phyloP scores from a whole-genome alignment of 2,797 vertebrate species.

The Peromyscus melanophrys region DNA sequence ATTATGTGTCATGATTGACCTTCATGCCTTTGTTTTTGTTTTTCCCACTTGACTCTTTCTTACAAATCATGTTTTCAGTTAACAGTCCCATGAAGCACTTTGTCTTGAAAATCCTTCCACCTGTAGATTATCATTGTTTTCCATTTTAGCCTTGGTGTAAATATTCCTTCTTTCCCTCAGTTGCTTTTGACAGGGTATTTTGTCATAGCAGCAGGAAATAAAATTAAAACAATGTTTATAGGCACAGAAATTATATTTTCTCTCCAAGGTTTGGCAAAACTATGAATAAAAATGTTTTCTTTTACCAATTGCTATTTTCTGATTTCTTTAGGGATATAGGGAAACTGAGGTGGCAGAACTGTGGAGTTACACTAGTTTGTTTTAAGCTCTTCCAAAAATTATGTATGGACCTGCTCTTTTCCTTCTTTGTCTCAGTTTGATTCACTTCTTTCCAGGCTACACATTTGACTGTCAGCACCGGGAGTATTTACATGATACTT shows the following conservation, averaged over 20 bases:
- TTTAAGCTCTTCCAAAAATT: conserved; percentile 9
- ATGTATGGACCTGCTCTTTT: neutral
- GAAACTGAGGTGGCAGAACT: neutral
- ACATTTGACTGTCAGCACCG: neutral
- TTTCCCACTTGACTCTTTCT: conserved; percentile 24
- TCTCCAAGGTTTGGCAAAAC: neutral
- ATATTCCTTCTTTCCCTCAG: neutral
- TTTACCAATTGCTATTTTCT: neutral
- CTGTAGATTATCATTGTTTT: neutral
- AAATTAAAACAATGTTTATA: neutral
- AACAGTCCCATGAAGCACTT: neutral
- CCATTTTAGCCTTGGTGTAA: neutral
- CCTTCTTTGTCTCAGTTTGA: neutral
- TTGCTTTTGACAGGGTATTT: neutral
- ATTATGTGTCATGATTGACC: neutral
- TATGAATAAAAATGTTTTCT: neutral
- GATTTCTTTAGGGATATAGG: neutral
- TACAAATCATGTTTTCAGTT: conserved; percentile 52
- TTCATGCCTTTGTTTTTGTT: neutral
- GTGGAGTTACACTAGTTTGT: neutral
- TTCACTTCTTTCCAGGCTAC: neutral
- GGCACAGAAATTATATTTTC: neutral
- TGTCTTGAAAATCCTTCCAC: neutral
- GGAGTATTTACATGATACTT: neutral
- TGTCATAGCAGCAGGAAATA: neutral